These are phyloP conservation scores for Muricea muricata DNA, from an alignment of 92 coral and sea anemone genomes.

Conservation along the genomic window DNA sequence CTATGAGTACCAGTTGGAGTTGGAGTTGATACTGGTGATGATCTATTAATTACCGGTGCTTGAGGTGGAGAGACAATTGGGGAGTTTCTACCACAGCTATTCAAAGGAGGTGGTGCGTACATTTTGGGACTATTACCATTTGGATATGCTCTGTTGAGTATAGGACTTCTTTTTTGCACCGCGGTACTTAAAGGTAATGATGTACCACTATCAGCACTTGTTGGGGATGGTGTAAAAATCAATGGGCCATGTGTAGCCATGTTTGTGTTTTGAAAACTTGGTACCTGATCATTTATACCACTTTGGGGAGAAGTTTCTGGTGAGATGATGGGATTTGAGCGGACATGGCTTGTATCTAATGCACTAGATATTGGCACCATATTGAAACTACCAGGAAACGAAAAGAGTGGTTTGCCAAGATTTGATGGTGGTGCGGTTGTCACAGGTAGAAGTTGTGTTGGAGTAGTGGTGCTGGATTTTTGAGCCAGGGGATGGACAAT, in stretches of 20 bases:
- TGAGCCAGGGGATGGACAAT: conserved; percentile 11
- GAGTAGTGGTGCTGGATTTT: conserved; percentile 7
- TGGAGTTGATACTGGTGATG: no score
- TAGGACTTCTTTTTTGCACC: conserved; percentile 31
- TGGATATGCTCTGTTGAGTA: conserved; percentile 27
- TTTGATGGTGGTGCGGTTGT: conserved; percentile 37
- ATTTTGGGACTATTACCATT: conserved; percentile 29
- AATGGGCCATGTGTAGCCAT: conserved; percentile 15
- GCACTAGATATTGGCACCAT: conserved; percentile 43
- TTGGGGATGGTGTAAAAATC: conserved; percentile 17
- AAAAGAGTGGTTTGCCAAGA: conserved; percentile 46
- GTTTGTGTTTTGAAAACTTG: conserved; percentile 1
- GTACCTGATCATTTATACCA: not conserved
- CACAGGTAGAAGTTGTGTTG: conserved; percentile 26
- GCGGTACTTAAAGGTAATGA: conserved; percentile 30
- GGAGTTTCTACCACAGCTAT: conserved; percentile 34
- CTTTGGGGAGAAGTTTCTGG: conserved; percentile 1
- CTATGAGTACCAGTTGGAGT: conserved; percentile 59
- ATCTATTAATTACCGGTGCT: conserved; percentile 44
- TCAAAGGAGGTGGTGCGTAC: conserved; percentile 40
- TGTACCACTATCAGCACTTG: conserved; percentile 12
- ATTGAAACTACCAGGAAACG: conserved; percentile 34
- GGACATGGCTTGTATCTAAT: conserved; percentile 38
- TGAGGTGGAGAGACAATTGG: conserved; percentile 53
- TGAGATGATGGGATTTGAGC: conserved; percentile 26